Evolutionary conservation across 2,113 vertebrate genomes (phyloP).

Genomic region (Turnix velox): DNA sequence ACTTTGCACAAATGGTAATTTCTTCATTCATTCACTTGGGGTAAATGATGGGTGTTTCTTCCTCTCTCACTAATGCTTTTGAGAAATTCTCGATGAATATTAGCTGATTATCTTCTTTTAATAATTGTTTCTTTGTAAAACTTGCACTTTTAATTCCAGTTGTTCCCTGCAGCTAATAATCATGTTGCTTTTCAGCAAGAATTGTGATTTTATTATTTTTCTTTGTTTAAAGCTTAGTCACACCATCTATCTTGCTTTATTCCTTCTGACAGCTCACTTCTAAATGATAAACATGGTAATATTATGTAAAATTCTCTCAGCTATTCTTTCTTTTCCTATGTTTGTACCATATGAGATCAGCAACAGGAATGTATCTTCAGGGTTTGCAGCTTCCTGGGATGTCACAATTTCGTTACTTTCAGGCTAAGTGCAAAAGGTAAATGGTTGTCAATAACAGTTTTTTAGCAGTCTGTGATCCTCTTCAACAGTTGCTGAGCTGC

Average conservation of each 20-base stretch:
- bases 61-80: neutral
- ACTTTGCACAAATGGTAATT: neutral
- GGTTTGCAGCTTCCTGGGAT: neutral
- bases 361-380: neutral
- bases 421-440: neutral
- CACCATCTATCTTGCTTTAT: neutral
- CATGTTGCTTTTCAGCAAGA: neutral
- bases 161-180: neutral
- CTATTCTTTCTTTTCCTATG: neutral
- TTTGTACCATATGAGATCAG: neutral
- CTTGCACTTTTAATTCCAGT: neutral
- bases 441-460: neutral
- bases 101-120: neutral
- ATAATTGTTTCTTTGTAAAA: neutral
- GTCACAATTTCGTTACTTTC: neutral
- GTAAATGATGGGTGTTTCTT: neutral
- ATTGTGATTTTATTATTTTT: neutral
- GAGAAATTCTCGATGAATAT: neutral
- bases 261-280: neutral
- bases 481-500: neutral
- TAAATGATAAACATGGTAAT: neutral
- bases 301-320: rapidly evolving
- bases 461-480: neutral
- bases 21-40: neutral
- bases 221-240: neutral